Conservation (phyloP, 1,140 invertebrate genomes). For the Drosophila burlai region DNA sequence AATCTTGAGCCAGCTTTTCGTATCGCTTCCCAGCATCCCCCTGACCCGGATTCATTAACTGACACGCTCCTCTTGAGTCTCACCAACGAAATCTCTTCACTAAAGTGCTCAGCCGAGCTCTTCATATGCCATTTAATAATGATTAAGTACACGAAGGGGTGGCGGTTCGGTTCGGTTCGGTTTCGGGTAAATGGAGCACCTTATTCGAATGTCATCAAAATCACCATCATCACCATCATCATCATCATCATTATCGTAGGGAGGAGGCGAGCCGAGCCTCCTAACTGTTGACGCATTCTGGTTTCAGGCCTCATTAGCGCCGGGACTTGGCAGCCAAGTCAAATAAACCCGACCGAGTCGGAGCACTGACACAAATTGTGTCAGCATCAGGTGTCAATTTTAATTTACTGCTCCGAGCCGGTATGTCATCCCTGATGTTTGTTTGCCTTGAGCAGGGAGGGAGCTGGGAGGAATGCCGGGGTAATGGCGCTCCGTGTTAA, state of each 20-base stretch:
- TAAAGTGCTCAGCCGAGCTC: slow-evolving; percentile 37
- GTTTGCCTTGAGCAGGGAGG: slow-evolving; percentile 29
- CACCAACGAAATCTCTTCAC: slow-evolving; percentile 16
- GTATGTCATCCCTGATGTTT: slow-evolving; percentile 58
- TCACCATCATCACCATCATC: slow-evolving; percentile 61
- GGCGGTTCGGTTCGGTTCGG: slow-evolving; percentile 1
- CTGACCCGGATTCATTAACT: slow-evolving; percentile 33
- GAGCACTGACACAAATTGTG: slow-evolving; percentile 46
- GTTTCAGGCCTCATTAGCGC: slow-evolving; percentile 75
- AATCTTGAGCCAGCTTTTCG: slow-evolving; percentile 20
- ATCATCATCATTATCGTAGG: slow-evolving; percentile 39
- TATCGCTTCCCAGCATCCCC: slow-evolving; percentile 4
- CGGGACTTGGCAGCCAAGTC: slow-evolving; percentile 28
- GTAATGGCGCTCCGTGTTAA: slow-evolving; percentile 31
- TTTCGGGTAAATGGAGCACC: slow-evolving; percentile 31
- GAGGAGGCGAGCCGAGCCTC: slow-evolving; percentile 10
- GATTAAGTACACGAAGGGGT: slow-evolving; percentile 35
- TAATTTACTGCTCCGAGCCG: slow-evolving; percentile 63
- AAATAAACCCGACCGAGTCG: slow-evolving; percentile 35
- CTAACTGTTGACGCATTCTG: slow-evolving; percentile 66
- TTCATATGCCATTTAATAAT: slow-evolving; percentile 53
- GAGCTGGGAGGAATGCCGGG: not conserved
- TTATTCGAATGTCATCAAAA: slow-evolving; percentile 56
- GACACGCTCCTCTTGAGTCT: slow-evolving; percentile 2
- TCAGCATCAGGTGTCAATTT: slow-evolving; percentile 80